A percentile compares a stretch with the other conserved stretches of the same genome.
These are phyloP conservation scores for Melieria crassipennis DNA, from an alignment of 2,888 invertebrate genomes.

Conservation along the genomic window DNA sequence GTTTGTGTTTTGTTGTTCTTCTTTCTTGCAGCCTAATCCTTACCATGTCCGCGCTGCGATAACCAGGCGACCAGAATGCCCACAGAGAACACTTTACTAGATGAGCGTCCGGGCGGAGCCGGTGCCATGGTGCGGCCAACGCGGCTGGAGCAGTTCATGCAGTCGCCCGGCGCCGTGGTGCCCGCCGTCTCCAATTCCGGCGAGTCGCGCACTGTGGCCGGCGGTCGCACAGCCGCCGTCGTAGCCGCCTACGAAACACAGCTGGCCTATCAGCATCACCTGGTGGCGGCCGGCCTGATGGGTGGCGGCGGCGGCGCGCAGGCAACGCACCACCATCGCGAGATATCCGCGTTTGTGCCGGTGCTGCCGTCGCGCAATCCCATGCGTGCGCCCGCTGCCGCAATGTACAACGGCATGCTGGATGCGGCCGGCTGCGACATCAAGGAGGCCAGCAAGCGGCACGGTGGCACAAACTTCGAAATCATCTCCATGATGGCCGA, in stretches of 20 bases:
- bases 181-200: conserved; percentile 45
- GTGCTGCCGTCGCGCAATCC: conserved; percentile 82
- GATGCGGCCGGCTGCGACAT: conserved; percentile 65
- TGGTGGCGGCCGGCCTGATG: conserved; percentile 65
- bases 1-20: neutral
- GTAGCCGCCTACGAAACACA: conserved; percentile 71
- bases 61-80: conserved; percentile 52
- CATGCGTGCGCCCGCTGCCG: conserved; percentile 69
- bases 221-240: conserved; percentile 65
- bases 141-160: conserved; percentile 72
- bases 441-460: conserved; percentile 25
- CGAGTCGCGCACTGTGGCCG: conserved; percentile 55
- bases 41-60: conserved; percentile 6
- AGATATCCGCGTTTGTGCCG: conserved; percentile 87
- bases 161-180: conserved; percentile 66
- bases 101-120: conserved; percentile 51
- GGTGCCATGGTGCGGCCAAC: conserved; percentile 64
- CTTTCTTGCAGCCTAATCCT: conserved; percentile 10
- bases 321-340: conserved; percentile 71
- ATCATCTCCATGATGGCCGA: conserved; percentile 92
- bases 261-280: conserved; percentile 75
- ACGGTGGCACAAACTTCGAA: conserved; percentile 71
- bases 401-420: conserved; percentile 75
- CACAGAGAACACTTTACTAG: conserved; percentile 57
- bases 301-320: conserved; percentile 51